Evolutionary conservation across 2,888 invertebrate species (phyloP).

Genomic region (Parthenolecanium corni): DNA sequence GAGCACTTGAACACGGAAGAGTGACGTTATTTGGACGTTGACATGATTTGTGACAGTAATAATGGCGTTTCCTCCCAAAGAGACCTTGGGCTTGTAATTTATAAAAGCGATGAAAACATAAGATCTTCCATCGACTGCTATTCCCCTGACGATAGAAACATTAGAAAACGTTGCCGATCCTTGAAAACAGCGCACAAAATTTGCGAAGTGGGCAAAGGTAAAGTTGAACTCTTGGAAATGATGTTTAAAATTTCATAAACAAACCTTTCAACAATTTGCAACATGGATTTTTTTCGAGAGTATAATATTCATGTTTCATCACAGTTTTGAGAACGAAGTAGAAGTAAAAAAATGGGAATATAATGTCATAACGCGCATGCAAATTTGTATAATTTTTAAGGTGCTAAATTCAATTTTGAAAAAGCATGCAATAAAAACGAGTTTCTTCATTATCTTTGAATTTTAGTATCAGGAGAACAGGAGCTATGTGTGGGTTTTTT

Average conservation of each 20-base stretch:
- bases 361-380: too few relatives aligned
- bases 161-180: conserved; percentile 25
- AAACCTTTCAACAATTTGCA: too few relatives aligned
- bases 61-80: too few relatives aligned
- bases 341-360: too few relatives aligned
- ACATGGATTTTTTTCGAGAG: too few relatives aligned
- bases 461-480: conserved; percentile 13
- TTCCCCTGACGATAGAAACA: conserved; percentile 7
- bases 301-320: too few relatives aligned
- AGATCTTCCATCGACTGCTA: background rate
- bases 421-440: conserved; percentile 22
- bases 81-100: too few relatives aligned
- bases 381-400: too few relatives aligned
- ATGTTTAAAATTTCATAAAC: too few relatives aligned
- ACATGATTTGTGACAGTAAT: conserved; percentile 25
- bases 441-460: conserved; percentile 26
- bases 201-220: background rate
- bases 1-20: conserved; percentile 21
- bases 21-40: conserved; percentile 26
- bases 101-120: too few relatives aligned
- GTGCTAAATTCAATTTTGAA: background rate
- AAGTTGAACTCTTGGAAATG: background rate
- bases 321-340: too few relatives aligned
- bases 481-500: background rate
- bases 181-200: conserved; percentile 12